A percentile compares a stretch with the other conserved stretches of the same genome.
Evolutionary conservation across 2,888 invertebrate species (phyloP).

Genomic region (Sussaba pulchella): DNA sequence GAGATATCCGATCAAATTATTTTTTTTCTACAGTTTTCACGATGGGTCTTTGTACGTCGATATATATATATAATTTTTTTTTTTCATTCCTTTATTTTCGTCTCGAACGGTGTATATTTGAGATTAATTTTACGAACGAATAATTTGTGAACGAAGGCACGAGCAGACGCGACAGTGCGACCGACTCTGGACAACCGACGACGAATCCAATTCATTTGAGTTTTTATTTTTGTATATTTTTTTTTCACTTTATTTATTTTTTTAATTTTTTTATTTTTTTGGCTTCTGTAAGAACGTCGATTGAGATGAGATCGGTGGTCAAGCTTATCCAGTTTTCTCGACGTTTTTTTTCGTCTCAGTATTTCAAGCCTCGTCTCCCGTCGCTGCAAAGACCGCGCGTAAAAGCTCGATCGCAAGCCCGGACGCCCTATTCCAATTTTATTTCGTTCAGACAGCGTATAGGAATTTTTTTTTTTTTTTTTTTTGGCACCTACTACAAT

Average conservation of each 20-base stretch:
- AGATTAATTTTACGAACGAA: constrained; percentile 42
- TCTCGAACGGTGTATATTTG: constrained; percentile 33
- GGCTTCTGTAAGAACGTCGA: constrained; percentile 25
- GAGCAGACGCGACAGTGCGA: constrained; percentile 53
- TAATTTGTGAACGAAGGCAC: constrained; percentile 61
- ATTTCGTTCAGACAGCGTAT: constrained; percentile 57
- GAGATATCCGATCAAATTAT: constrained; percentile 32
- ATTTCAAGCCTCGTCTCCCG: constrained; percentile 17
- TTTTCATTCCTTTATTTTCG: constrained; percentile 7
- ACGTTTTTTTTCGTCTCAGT: neutral
- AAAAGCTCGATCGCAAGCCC: constrained; percentile 15
- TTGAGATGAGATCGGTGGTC: neutral
- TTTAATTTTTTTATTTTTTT: constrained; percentile 4
- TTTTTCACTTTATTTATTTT: neutral
- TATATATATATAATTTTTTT: constrained; percentile 47
- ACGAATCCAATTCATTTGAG: too few species aligned
- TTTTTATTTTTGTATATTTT: too few species aligned
- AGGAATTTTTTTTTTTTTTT: too few species aligned
- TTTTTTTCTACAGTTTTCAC: constrained; percentile 39
- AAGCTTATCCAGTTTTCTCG: constrained; percentile 18
- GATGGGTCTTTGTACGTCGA: constrained; percentile 53
- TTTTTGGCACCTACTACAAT: constrained; percentile 71
- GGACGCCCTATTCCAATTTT: neutral
- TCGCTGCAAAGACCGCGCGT: constrained; percentile 11
- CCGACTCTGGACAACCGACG: constrained; percentile 60